Evolutionary conservation across 92 coral and sea anemone genomes (phyloP), one percentile per base, ranked within the genome.

Genomic region (Epizoanthus fatuus): DNA sequence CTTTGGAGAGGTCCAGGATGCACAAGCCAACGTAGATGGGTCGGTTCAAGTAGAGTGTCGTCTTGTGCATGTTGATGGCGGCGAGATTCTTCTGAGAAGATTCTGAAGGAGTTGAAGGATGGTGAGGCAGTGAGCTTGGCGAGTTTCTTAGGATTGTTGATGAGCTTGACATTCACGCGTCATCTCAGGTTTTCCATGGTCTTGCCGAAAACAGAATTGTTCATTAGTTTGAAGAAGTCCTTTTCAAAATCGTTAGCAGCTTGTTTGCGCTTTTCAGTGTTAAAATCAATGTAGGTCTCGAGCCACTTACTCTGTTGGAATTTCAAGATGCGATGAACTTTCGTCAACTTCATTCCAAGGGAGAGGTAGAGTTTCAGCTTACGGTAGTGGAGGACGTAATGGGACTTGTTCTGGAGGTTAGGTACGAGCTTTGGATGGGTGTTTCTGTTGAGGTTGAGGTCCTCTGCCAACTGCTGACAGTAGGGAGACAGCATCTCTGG

Each of bases 1-100:
- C 58, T 80, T 86, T 86, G 39, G 87, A 86, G 52, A 87, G 87
- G 39, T 87, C 91, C n/a, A 87, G 49, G 45, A 87, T 87, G 63
- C 57, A 44, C 22, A 87, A 81, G 55, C 91, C n/a, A n/a, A n/a
- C n/a, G n/a, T n/a, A n/a, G n/a, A n/a, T n/a, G n/a, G n/a, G n/a
- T n/a, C n/a, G n/a, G n/a, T n/a, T n/a, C 91, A 16, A 81, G 69
- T 88, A 83, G 39, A 88, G 70, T 29, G 32, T 29, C 32, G 81
- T 15, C 39, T 88, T 70, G 58, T 42, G 54, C 88, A 66, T 71
- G 69, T 90, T 60, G 20, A 91, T 83, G 39, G 92, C 92, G 10
- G 71, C 91, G 47, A 91, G 60, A 53, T n/a, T 81, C 79, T 55
- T 85, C 87, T 16, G 49, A 17, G 53, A 86, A 87, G 29, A 73